Evolutionary conservation across 2,888 invertebrate species (phyloP), one percentile per base, ranked within the genome.

Genomic region (Pristionchus mayeri): DNA sequence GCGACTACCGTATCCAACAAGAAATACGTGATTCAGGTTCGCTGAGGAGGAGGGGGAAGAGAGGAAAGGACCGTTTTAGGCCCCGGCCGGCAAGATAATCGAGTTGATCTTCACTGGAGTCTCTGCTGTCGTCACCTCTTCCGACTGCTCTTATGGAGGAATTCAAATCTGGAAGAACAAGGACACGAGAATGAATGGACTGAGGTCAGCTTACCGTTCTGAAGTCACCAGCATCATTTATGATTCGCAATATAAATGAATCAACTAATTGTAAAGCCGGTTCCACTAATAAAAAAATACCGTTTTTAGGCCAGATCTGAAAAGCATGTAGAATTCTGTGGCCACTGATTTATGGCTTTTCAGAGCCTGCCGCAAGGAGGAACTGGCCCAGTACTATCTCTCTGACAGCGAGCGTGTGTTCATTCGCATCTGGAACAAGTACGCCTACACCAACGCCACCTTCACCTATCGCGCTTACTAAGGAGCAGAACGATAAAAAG

Each of bases 131-230:
- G 80, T 80, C 37, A 80, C 80, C 11, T 57, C 80, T 24, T 18
- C n/a, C 21, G 60, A 80, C 27, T 80, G 80, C 18, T 57, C 37
- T 16, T 57, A 57, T 44, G 80, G 80, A 57, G 80, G 80, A 44
- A 60, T 60, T 40, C 57, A 80, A 60, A 27, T 80, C n/a, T 57
- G 60, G 60, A 57, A 57, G 57, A 54, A 57, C 37, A 80, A 80
- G n/a, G 80, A 80, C n/a, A 60, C 80, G 16, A 24, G 80, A 24
- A 80, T 80, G 80, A 57, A 54, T 57, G 80, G 80, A 80, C 54
- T 80, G 16, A 80, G 60, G 80, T 78, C 11, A 9, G 18, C 3
- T 50, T 76, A 13, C 40, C n/a, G n/a, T n/a, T n/a, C n/a, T n/a
- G n/a, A n/a, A n/a, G n/a, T n/a, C n/a, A n/a, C n/a, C n/a, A n/a